Percentiles rank a stretch among this genome's conserved stretches.
These are phyloP conservation scores for Tadarida brasiliensis DNA, from an alignment of 2,797 vertebrate genomes.

Conservation along the genomic window DNA sequence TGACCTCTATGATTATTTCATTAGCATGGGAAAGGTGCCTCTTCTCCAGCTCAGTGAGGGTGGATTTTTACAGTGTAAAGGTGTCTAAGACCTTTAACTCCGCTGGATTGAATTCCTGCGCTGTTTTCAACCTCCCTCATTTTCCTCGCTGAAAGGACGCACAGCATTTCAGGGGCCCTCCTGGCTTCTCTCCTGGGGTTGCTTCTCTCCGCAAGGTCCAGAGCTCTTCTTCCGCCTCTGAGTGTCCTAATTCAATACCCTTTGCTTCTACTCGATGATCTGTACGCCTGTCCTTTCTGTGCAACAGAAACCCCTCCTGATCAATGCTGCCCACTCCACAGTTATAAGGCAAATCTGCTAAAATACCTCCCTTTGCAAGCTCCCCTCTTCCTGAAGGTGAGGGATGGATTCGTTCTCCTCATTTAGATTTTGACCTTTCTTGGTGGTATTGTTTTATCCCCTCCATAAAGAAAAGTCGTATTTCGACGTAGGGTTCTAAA, in stretches of 20 bases:
- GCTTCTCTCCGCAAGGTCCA: neutral
- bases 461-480: slow-evolving; percentile 44
- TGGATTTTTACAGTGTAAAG: neutral
- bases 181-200: neutral
- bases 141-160: slow-evolving; percentile 4
- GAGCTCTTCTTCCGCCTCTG: neutral
- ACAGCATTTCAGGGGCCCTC: neutral
- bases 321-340: neutral
- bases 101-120: neutral
- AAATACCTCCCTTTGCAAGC: neutral
- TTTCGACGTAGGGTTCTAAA: neutral
- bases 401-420: slow-evolving; percentile 42
- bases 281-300: neutral
- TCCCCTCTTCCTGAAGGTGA: slow-evolving; percentile 18
- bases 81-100: slow-evolving; percentile 32
- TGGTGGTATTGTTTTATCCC: slow-evolving; percentile 34
- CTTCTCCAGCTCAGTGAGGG: neutral
- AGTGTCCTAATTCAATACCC: neutral
- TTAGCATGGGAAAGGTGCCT: slow-evolving; percentile 23
- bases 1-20: slow-evolving; percentile 64
- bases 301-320: neutral
- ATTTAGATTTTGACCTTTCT: slow-evolving; percentile 70
- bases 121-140: slow-evolving; percentile 8
- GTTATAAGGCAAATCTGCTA: slow-evolving; percentile 24
- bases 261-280: neutral